Conservation (phyloP, 2,888 invertebrate species). For the Melieria picta region DNA sequence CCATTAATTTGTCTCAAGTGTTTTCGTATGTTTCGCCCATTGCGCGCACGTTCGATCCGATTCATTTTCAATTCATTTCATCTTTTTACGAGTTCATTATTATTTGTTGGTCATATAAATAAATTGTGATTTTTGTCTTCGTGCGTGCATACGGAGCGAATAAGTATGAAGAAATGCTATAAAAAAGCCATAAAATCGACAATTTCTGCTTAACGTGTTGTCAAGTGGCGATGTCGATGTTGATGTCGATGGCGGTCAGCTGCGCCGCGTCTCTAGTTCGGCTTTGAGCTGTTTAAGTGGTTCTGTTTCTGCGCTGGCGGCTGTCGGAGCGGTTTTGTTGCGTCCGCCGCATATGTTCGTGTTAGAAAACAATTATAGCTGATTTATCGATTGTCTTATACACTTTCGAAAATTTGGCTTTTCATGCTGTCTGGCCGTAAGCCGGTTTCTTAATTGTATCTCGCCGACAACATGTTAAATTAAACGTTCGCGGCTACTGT, state of each 20-base stretch:
- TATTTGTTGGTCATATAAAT: conserved; percentile 11
- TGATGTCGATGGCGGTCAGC: too few relatives aligned
- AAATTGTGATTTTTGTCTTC: not conserved
- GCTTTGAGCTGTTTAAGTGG: too few relatives aligned
- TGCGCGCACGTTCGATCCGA: not conserved
- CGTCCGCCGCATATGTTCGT: conserved; percentile 10
- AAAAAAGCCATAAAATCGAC: too few relatives aligned
- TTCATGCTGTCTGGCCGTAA: conserved; percentile 9
- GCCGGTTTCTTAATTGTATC: conserved; percentile 31
- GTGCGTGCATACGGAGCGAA: not conserved
- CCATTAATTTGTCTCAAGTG: conserved; percentile 34
- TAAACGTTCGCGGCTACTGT: conserved; percentile 34
- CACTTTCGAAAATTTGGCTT: conserved; percentile 21
- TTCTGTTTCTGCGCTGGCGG: not conserved
- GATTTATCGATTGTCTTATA: conserved; percentile 32
- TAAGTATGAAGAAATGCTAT: too few relatives aligned
- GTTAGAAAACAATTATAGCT: conserved; percentile 31
- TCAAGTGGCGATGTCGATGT: too few relatives aligned
- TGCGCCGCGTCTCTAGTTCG: too few relatives aligned
- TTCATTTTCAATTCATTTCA: conserved; percentile 17
- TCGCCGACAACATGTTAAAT: conserved; percentile 29
- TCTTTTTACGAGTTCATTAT: conserved; percentile 28
- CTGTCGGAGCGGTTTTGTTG: not conserved
- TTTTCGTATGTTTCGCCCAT: conserved; percentile 19
- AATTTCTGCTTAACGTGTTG: too few relatives aligned